Conservation (phyloP, 2,797 vertebrate genomes). For the Mormyrops boulengeri region DNA sequence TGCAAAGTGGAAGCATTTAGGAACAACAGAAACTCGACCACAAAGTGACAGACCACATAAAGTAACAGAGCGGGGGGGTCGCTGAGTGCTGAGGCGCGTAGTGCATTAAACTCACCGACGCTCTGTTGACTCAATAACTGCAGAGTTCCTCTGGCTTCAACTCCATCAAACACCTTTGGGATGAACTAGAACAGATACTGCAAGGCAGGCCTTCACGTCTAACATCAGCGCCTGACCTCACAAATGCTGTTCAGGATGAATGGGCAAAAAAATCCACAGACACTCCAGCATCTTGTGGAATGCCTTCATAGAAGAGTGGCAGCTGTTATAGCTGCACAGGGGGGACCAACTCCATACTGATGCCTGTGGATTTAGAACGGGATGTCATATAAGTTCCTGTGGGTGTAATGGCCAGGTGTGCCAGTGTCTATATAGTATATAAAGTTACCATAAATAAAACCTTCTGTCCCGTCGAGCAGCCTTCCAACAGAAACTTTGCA, state of each 20-base stretch:
- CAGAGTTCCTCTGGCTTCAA: neutral
- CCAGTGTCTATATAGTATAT: neutral
- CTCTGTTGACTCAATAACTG: neutral
- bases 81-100: neutral
- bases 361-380: neutral
- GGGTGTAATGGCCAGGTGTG: neutral
- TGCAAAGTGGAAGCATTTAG: neutral
- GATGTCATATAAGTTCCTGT: neutral
- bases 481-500: neutral
- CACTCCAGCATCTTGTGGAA: neutral
- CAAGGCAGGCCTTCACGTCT: neutral
- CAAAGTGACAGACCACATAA: neutral
- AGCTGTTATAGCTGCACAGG: neutral
- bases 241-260: neutral
- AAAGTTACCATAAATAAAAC: neutral
- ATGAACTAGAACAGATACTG: neutral
- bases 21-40: neutral
- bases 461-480: neutral
- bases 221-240: neutral
- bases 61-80: neutral
- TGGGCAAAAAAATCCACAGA: neutral
- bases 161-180: neutral
- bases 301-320: neutral
- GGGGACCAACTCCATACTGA: neutral
- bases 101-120: neutral